These are phyloP conservation scores for Drosophila koepferae DNA, from an alignment of 2,888 invertebrate species.

Conservation along the genomic window DNA sequence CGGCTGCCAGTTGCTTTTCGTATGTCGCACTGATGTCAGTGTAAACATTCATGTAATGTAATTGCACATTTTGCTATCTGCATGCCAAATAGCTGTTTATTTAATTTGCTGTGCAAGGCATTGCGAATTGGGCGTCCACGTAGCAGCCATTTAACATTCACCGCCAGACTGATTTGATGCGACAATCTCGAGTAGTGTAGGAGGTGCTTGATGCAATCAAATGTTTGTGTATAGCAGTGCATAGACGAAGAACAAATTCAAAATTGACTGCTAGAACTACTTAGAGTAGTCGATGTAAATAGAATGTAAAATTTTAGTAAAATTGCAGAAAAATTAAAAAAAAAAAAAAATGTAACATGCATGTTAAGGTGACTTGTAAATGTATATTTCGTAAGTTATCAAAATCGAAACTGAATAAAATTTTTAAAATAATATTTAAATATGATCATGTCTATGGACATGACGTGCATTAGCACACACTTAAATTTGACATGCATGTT, in stretches of 20 bases:
- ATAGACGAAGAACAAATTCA: background rate
- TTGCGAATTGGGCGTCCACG: slow-evolving; percentile 35
- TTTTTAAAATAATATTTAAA: no score
- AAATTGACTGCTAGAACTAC: background rate
- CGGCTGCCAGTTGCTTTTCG: slow-evolving; percentile 1
- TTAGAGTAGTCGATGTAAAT: background rate
- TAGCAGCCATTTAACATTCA: slow-evolving; percentile 31
- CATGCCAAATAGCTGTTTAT: slow-evolving; percentile 73
- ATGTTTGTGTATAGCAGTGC: background rate
- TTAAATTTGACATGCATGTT: background rate
- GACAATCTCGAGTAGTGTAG: slow-evolving; percentile 37
- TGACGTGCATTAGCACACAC: background rate
- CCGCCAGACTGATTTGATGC: slow-evolving; percentile 37
- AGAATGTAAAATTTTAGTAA: background rate
- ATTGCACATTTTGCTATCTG: slow-evolving; percentile 68
- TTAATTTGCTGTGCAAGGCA: slow-evolving; percentile 65
- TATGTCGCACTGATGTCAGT: slow-evolving; percentile 7
- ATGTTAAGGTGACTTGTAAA: background rate
- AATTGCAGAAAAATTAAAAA: background rate
- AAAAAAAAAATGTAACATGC: background rate
- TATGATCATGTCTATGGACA: background rate
- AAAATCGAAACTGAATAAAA: no score
- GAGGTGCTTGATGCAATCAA: background rate
- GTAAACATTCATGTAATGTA: slow-evolving; percentile 57
- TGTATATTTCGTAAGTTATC: no score